These are phyloP conservation scores for Jordanella pulchra DNA, from an alignment of 2,797 vertebrate genomes.

Conservation along the genomic window DNA sequence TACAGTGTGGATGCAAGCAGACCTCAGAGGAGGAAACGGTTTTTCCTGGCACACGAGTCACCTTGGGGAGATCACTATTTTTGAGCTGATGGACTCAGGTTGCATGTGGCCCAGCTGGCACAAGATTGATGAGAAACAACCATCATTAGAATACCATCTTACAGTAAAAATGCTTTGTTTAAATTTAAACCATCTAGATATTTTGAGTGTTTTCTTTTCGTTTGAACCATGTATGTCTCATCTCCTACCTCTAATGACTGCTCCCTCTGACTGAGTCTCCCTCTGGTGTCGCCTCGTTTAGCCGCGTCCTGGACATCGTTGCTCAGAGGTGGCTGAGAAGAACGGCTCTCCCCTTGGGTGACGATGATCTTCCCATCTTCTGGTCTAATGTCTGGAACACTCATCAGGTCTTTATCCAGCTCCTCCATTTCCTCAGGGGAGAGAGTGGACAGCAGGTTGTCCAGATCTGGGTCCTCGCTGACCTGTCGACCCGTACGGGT, in stretches of 20 bases:
- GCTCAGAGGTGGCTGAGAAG: slow-evolving; percentile 38
- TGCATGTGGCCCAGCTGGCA: slow-evolving; percentile 46
- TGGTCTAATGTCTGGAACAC: slow-evolving; percentile 84
- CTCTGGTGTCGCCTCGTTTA: slow-evolving; percentile 51
- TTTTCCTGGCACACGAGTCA: slow-evolving; percentile 60
- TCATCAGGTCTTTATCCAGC: slow-evolving; percentile 90
- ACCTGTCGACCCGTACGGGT: slow-evolving; percentile 93
- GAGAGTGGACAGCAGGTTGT: slow-evolving; percentile 92
- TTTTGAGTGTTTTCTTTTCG: not conserved
- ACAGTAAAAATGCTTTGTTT: slow-evolving; percentile 14
- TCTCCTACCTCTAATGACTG: slow-evolving; percentile 79
- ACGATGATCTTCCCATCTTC: slow-evolving; percentile 68
- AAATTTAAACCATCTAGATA: not conserved
- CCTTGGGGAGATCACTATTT: slow-evolving; percentile 46
- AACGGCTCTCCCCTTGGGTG: slow-evolving; percentile 60
- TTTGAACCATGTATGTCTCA: not conserved
- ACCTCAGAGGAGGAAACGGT: slow-evolving; percentile 36
- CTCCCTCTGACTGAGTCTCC: slow-evolving; percentile 81
- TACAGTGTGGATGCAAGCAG: slow-evolving; percentile 35
- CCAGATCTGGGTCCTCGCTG: slow-evolving; percentile 96
- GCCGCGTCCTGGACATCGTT: slow-evolving; percentile 55
- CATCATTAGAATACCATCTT: slow-evolving; percentile 38
- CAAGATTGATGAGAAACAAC: slow-evolving; percentile 32
- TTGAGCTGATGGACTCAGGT: slow-evolving; percentile 48
- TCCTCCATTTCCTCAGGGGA: slow-evolving; percentile 96